Evolutionary conservation across 2,113 vertebrate species (phyloP), one percentile per base, ranked within the genome.

Genomic region (Galemys pyrenaicus): DNA sequence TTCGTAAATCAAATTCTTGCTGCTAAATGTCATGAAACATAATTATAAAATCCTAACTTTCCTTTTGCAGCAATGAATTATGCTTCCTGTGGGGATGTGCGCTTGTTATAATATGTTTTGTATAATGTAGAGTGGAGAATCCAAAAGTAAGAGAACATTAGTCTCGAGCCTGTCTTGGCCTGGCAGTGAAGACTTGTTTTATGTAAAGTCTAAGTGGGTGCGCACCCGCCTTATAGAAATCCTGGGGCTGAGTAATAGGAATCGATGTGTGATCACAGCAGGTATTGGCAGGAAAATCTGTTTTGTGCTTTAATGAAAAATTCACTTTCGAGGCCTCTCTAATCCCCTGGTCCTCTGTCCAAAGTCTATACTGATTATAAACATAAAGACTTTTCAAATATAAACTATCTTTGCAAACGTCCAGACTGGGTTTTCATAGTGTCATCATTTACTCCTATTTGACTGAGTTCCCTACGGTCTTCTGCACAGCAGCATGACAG

Each of bases 1-100:
- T 82, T 96, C 81, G 91, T 95, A 94, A 94, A 84, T 96, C 80
- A 93, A 64, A 94, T 91, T 90, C 88, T 92, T 97, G 56, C 81
- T 90, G 94, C 85, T 78, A 97, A 88, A 90, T 95, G 85, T 93
- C 41, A 39, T 96, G 93, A 94, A 97, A 87, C 62, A 75, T 82
- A 96, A 93, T 94, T 95, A 77, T 74, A 95, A 94, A 96, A 95
- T 88, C 41, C 44, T 92, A 51, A 80, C 71, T 37, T n/a, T 56
- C 75, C 75, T 94, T 87, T 86, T 71, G 74, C 7, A 87, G 24
- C 79, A 89, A 56, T 87, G 46, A 96, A 71, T 92, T 94, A 94
- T 54, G 30, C 67, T 96, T 96, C 73, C 85, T 68, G 30, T 85
- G 60, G 77, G 77, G 67, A 85, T 85, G 15, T 62, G 62, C 28